Evolutionary conservation across 2,797 vertebrate genomes (phyloP).

Genomic region (Acanthis flammea): DNA sequence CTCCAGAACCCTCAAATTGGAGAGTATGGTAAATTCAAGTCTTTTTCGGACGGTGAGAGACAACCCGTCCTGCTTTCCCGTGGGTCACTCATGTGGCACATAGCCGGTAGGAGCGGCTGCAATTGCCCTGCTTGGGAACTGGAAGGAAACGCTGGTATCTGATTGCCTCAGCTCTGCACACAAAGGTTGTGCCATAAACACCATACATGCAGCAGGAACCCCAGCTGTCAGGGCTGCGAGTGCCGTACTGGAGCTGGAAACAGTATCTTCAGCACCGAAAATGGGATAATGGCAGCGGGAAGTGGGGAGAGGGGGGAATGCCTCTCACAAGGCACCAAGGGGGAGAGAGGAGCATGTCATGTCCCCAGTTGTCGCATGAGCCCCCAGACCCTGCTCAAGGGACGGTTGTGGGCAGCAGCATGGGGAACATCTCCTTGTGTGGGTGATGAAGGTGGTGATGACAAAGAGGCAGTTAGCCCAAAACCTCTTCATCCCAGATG

Average conservation of each 20-base stretch:
- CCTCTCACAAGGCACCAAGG: neutral
- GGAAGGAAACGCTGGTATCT: neutral
- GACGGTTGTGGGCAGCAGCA: neutral
- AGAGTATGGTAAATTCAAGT: neutral
- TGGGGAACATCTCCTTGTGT: neutral
- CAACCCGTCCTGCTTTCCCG: neutral
- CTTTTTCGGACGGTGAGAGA: neutral
- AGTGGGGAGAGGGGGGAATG: accelerated
- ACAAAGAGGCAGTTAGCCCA: neutral
- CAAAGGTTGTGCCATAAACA: neutral
- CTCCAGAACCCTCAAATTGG: neutral
- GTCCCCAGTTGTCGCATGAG: neutral
- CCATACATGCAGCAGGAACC: neutral
- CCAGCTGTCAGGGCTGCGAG: neutral
- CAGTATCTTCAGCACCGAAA: accelerated
- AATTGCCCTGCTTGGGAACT: neutral
- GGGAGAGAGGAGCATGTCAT: neutral
- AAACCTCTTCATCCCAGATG: neutral
- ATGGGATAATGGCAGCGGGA: neutral
- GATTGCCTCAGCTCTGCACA: neutral
- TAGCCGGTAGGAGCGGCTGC: neutral
- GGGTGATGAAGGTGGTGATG: neutral
- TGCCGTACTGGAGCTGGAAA: neutral
- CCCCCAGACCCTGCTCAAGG: neutral
- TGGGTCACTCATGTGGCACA: accelerated